Evolutionary conservation across 2,113 vertebrate genomes (phyloP).

Genomic region (Micromys minutus): DNA sequence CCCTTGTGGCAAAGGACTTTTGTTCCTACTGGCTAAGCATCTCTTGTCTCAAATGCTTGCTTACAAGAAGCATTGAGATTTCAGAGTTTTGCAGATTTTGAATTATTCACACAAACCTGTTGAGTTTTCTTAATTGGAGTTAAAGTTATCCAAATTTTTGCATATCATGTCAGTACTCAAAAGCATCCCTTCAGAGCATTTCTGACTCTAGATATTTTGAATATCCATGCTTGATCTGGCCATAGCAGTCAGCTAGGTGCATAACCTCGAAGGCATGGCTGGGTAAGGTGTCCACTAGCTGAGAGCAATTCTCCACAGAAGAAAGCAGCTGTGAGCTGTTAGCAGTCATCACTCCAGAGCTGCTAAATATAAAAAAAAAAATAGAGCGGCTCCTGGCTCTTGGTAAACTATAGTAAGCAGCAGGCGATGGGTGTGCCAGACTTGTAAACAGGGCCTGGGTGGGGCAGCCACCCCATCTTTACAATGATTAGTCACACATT

Average conservation of each 20-base stretch:
- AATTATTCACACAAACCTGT: background rate
- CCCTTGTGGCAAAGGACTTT: slow-evolving; percentile 13
- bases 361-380: slow-evolving; percentile 67
- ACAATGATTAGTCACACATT: slow-evolving; percentile 46
- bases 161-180: background rate
- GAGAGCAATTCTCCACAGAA: slow-evolving; percentile 43
- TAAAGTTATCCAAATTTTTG: background rate
- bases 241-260: background rate
- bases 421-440: slow-evolving; percentile 17
- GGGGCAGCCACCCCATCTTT: slow-evolving; percentile 2
- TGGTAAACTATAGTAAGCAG: slow-evolving; percentile 41
- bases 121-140: background rate
- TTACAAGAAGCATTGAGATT: background rate
- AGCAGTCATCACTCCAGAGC: slow-evolving; percentile 22
- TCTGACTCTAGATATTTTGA: background rate
- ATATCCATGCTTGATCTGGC: background rate
- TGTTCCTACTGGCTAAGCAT: background rate
- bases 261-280: background rate
- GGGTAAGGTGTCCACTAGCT: background rate
- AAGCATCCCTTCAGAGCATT: background rate
- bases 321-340: slow-evolving; percentile 52
- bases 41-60: background rate
- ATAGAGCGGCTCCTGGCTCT: slow-evolving; percentile 6
- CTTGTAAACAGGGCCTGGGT: slow-evolving; percentile 29
- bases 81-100: background rate